Evolutionary conservation across 2,113 vertebrate genomes (phyloP).

Genomic region (Zapornia atra): DNA sequence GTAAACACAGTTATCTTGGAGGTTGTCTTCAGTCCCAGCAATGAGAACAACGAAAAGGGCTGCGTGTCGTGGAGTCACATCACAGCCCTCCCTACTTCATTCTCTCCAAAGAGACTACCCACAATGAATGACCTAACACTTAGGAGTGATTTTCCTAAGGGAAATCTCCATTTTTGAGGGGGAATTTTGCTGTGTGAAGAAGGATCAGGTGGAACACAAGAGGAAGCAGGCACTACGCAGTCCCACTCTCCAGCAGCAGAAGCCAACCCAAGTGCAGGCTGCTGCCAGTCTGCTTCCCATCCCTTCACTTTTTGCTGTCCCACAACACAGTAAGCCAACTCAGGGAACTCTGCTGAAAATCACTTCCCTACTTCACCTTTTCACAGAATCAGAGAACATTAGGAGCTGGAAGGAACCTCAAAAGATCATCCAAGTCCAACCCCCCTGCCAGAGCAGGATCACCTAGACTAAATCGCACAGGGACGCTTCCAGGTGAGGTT

Average conservation of each 20-base stretch:
- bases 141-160: neutral
- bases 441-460: no score
- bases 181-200: neutral
- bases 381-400: no score
- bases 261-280: neutral
- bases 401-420: no score
- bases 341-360: neutral
- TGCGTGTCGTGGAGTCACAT: accelerated
- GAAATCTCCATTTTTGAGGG: neutral
- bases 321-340: neutral
- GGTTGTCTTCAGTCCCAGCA: neutral
- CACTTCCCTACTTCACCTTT: neutral
- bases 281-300: neutral
- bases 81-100: neutral
- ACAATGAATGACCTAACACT: neutral
- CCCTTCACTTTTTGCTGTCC: neutral
- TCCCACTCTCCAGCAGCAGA: neutral
- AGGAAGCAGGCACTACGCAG: neutral
- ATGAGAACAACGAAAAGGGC: neutral
- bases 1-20: neutral
- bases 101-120: neutral
- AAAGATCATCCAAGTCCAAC: no score
- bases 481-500: no score
- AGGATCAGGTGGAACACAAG: neutral
- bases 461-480: no score